Evolutionary conservation across 2,888 invertebrate species (phyloP), one percentile per base, ranked within the genome.

Genomic region (Norana najaformis): DNA sequence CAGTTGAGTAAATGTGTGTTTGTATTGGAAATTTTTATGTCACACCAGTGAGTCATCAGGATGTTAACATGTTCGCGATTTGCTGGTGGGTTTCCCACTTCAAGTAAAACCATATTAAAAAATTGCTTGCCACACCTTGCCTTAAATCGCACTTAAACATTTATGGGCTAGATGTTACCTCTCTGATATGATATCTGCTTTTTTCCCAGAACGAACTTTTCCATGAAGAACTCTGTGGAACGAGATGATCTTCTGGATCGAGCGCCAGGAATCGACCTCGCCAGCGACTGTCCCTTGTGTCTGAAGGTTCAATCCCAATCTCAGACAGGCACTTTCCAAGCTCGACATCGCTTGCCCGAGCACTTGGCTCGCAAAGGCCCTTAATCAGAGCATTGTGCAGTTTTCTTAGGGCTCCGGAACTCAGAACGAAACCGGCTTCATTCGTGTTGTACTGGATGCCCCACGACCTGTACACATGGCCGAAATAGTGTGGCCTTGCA

Each of bases 381-480:
- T 90, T 88, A 14, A 69, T 47, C 37, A 91, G 35, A 37, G n/a
- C 53, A n/a, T 41, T 53, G 41, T 90, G 47, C 14, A 91, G 83
- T 53, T 85, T 90, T 83, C 88, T 82, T 38, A 91, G 69, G 1
- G 91, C 91, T 34, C 90, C 89, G 30, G 41, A 39, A 53, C 91
- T 91, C 83, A 91, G 83, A 34, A 91, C 91, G n/a, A 69, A 82
- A 20, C 91, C 91, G 18, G 91, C 88, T 18, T 90, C 91, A 3
- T 35, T 89, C 14, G 90, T 37, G 35, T 91, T 91, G 89, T 91
- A 91, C 83, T 36, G 34, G n/a, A 85, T 18, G 18, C 90, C 91
- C 90, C 90, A 91, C 6, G 90, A 41, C 1, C 53, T 34, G 83
- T 88, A 88, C 18, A 85, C 90, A 37, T 90, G 90, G 4, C 91